Conservation (phyloP, 1,140 invertebrate genomes). For the Sycobia sp. region DNA sequence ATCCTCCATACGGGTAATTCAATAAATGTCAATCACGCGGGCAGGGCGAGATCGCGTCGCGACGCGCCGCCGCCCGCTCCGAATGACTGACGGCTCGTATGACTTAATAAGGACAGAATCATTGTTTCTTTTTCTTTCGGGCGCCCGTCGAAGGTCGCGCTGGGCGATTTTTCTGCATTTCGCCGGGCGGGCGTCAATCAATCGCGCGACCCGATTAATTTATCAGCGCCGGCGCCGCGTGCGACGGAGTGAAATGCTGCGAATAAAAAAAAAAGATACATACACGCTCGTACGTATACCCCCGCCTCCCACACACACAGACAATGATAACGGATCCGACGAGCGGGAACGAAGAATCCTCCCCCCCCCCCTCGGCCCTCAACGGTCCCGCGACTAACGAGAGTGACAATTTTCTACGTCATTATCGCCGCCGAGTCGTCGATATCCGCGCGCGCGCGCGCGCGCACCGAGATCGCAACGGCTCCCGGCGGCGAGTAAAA, state of each 20-base stretch:
- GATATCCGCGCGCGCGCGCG: slow-evolving; percentile 20
- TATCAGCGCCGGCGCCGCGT: background rate
- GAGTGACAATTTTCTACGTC: slow-evolving; percentile 26
- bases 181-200: background rate
- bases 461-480: background rate
- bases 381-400: background rate
- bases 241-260: background rate
- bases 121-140: slow-evolving; percentile 23
- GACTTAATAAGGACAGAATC: slow-evolving; percentile 45
- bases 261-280: background rate
- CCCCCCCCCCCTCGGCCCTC: background rate
- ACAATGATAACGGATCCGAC: too few species aligned
- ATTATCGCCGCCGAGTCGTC: slow-evolving; percentile 10
- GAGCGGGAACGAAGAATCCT: too few species aligned
- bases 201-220: background rate
- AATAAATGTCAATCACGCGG: slow-evolving; percentile 47
- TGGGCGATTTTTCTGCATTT: slow-evolving; percentile 2
- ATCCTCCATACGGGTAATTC: slow-evolving; percentile 43
- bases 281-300: too few species aligned
- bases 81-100: slow-evolving; percentile 42
- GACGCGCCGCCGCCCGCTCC: background rate
- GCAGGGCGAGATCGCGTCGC: too few species aligned
- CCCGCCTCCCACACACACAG: too few species aligned
- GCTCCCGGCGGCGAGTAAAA: background rate
- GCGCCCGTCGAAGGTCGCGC: background rate